Evolutionary conservation across 2,888 invertebrate species (phyloP).

Genomic region (Tribolium freemani): DNA sequence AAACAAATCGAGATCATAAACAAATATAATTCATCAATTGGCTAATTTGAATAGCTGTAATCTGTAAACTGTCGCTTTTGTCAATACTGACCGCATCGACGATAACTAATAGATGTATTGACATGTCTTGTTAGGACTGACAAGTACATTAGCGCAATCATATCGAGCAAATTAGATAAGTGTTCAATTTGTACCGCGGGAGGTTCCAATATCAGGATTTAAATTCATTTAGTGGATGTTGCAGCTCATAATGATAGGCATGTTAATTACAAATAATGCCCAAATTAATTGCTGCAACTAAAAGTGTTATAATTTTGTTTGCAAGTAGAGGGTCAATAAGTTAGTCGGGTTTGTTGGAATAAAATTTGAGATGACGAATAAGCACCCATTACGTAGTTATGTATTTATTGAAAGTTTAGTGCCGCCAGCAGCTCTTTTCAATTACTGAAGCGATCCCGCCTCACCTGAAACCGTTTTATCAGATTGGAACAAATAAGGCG

Average conservation of each 20-base stretch:
- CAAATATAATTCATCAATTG: too few relatives aligned
- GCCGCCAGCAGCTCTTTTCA: slow-evolving; percentile 27
- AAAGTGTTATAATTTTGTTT: too few relatives aligned
- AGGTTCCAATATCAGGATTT: not conserved
- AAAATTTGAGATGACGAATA: not conserved
- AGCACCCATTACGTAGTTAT: not conserved
- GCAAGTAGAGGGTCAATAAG: too few relatives aligned
- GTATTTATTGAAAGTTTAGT: slow-evolving; percentile 24
- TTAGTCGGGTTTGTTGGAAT: too few relatives aligned
- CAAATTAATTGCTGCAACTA: too few relatives aligned
- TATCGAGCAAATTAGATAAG: not conserved
- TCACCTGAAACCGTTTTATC: slow-evolving; percentile 39
- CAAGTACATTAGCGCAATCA: not conserved
- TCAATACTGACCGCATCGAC: not conserved
- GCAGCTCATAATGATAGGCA: too few relatives aligned
- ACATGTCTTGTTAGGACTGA: not conserved
- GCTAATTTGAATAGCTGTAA: not conserved
- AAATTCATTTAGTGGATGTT: too few relatives aligned
- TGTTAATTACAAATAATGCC: too few relatives aligned
- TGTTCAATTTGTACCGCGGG: not conserved
- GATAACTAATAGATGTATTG: not conserved
- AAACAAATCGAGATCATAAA: too few relatives aligned
- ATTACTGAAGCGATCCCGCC: slow-evolving; percentile 9
- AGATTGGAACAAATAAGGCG: slow-evolving; percentile 36
- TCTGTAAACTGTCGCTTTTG: not conserved